These are phyloP conservation scores for Tragulus kanchil DNA, from an alignment of 2,113 vertebrate species.

Conservation along the genomic window DNA sequence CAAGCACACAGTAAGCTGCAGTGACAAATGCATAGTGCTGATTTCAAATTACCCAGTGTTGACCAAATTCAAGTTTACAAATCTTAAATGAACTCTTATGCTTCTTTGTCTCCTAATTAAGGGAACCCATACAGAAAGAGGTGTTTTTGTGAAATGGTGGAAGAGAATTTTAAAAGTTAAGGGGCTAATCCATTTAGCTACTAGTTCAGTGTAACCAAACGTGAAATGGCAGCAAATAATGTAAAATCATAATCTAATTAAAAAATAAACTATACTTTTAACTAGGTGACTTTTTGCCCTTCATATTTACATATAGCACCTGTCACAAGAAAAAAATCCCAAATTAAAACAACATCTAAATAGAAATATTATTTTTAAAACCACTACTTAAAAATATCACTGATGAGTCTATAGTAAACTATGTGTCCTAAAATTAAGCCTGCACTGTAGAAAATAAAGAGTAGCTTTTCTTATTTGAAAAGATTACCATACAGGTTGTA, in stretches of 20 bases:
- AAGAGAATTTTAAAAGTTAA: slow-evolving; percentile 73
- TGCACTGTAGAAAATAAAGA: slow-evolving; percentile 79
- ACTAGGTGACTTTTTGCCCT: slow-evolving; percentile 75
- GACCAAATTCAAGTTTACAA: slow-evolving; percentile 87
- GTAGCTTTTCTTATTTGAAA: slow-evolving; percentile 79
- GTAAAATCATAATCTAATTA: slow-evolving; percentile 77
- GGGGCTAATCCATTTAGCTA: slow-evolving; percentile 75
- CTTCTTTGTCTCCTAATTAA: slow-evolving; percentile 69
- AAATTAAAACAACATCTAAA: slow-evolving; percentile 76
- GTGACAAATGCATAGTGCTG: slow-evolving; percentile 83
- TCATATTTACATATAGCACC: slow-evolving; percentile 90
- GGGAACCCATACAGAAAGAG: not conserved
- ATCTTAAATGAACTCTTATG: slow-evolving; percentile 70
- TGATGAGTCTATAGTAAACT: slow-evolving; percentile 65
- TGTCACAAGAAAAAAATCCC: slow-evolving; percentile 79
- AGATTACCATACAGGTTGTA: slow-evolving; percentile 68
- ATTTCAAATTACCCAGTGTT: slow-evolving; percentile 87
- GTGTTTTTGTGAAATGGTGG: slow-evolving; percentile 45
- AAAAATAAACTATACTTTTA: slow-evolving; percentile 81
- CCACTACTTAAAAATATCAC: slow-evolving; percentile 80
- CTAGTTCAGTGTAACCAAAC: slow-evolving; percentile 78
- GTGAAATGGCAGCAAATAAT: slow-evolving; percentile 80
- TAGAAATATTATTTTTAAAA: slow-evolving; percentile 76
- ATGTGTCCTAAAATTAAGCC: slow-evolving; percentile 78
- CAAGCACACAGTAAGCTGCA: slow-evolving; percentile 86